Evolutionary conservation across 1,140 invertebrate species (phyloP), one percentile per base, ranked within the genome.

Genomic region (Aphaenogaster floridana): DNA sequence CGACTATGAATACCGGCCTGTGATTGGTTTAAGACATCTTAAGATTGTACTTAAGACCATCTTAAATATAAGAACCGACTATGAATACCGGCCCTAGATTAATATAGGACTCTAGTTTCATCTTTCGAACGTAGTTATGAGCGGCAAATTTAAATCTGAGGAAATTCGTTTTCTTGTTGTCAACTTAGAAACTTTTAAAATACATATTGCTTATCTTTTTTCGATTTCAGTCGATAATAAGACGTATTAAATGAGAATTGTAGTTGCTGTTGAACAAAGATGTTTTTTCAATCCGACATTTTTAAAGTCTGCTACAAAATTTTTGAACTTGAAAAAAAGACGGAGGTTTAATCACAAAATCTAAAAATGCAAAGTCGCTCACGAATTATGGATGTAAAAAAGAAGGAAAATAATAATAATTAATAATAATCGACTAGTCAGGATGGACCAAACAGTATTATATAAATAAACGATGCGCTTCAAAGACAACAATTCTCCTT

Each of bases 401-500:
- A 57, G 2, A 15, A 72, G 21, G 15, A 61, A 45, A 78, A 61
- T 63, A 48, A 15, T 45, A 5, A 15, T 15, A 76, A 76, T 76
- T 76, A 76, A 74, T 54, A 76, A 39, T 59, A 52, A 36, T 36
- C 21, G 45, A 28, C 5, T 15, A 6, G 28, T 42, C 36, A 28
- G 48, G 11, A 74, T 21, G n/a, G 5, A 76, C 6, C 36, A 4
- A 76, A 42, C 11, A 42, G 5, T 6, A 77, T 0, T 3, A 66
- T 3, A 28, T 42, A 80, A 61, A 48, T 34, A 74, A 69, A 68
- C 45, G 36, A 80, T 72, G 28, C 45, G 15, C n/a, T 85, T 84
- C 9, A 74, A 87, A 86, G 77, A 69, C 63, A 86, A 86, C 63
- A 79, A 79, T 52, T 69, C 52, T 83, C 42, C n/a, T 84, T 87